Evolutionary conservation across 2,113 vertebrate species (phyloP), one percentile per base, ranked within the genome.

Genomic region (Callipepla squamata): DNA sequence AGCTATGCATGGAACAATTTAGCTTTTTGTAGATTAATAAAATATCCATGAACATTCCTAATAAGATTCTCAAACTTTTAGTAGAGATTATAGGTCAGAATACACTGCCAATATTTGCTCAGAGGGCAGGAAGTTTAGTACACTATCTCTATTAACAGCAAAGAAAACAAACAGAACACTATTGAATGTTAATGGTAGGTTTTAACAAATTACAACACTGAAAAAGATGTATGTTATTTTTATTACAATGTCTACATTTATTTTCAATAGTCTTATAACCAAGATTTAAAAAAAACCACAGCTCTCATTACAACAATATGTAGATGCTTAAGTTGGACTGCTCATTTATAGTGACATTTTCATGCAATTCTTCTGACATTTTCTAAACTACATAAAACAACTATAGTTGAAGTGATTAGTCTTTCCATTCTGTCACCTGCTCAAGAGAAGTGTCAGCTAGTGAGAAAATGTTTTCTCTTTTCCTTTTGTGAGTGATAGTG

Each of bases 1-100:
- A 94, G 28, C 40, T 25, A 85, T 17, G 16, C 93, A 74, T 90
- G 75, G 36, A 95, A 90, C 30, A 95, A 12, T 57, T 80, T 61
- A 95, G 80, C 92, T 95, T 95, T 90, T 70, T 93, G 59, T 58
- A 86, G 65, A 94, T 92, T 96, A 96, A 96, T 95, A 93, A 91
- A 93, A 57, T 93, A 47, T 88, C 59, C 23, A 15, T 47, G 73
- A 88, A 84, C 55, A 80, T 79, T 94, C 75, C 51, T 96, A 88
- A 94, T 90, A 95, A 79, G 44, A 74, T 91, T 70, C 75, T 89
- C 84, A 94, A 85, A 23, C 63, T 42, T 95, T 91, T 92, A 96
- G 70, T 91, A 50, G 30, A 93, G 85, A 86, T 87, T 90, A 83
- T 44, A 96, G 96, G 63, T 94, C 83, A 94, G 47, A 69, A 53